phyloP scores from a whole-genome alignment of 1,140 invertebrate species.

The Drosophila miranda region DNA sequence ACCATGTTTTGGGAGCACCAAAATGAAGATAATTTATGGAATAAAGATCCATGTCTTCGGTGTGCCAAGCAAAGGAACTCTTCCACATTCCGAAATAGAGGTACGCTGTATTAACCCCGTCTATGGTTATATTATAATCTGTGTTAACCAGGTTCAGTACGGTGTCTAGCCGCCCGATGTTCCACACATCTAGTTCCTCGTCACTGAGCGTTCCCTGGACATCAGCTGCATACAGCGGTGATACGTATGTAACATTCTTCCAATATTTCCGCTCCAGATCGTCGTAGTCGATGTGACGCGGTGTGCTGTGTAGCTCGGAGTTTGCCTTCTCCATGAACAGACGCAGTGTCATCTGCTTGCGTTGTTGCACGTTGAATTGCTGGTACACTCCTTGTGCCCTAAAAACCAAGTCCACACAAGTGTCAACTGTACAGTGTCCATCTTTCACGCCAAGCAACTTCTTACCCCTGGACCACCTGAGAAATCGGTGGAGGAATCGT shows the following conservation, averaged over 20 bases:
- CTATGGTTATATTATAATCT: slow-evolving; percentile 98
- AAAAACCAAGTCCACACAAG: neutral
- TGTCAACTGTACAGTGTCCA: too few species aligned
- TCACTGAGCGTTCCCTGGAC: slow-evolving; percentile 98
- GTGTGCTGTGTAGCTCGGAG: slow-evolving; percentile 91
- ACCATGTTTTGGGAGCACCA: slow-evolving; percentile 97
- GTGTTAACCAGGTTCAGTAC: slow-evolving; percentile 97
- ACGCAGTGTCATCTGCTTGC: slow-evolving; percentile 94
- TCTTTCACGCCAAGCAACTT: neutral
- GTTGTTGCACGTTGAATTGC: slow-evolving; percentile 97
- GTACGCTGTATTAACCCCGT: slow-evolving; percentile 99
- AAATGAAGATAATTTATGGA: slow-evolving; percentile 99
- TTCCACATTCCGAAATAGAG: slow-evolving; percentile 99
- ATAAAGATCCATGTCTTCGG: slow-evolving; percentile 99
- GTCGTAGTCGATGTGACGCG: slow-evolving; percentile 94
- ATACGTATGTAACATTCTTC: slow-evolving; percentile 96
- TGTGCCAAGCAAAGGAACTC: slow-evolving; percentile 99
- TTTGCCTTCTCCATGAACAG: slow-evolving; percentile 95
- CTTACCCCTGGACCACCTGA: slow-evolving; percentile 87
- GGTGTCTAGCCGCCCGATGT: slow-evolving; percentile 96
- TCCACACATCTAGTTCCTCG: slow-evolving; percentile 93
- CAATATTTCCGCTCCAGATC: slow-evolving; percentile 98
- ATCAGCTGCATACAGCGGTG: slow-evolving; percentile 97
- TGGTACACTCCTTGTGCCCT: slow-evolving; percentile 94
- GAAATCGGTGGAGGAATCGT: slow-evolving; percentile 96